Evolutionary conservation across 2,888 invertebrate species (phyloP).

Genomic region (Macrophya annulata): DNA sequence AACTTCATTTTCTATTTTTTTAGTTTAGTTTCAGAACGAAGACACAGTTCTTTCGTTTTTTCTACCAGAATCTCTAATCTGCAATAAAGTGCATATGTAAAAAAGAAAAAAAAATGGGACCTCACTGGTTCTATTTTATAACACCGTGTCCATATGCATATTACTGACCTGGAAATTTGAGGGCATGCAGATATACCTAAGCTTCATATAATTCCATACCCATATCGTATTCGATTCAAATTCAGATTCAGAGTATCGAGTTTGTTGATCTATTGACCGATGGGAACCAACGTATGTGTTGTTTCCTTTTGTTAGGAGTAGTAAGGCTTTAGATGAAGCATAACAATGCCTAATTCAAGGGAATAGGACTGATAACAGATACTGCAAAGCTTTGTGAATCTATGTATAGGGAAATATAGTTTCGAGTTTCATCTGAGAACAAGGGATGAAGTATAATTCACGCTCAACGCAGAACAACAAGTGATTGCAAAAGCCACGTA

Average conservation of each 20-base stretch:
- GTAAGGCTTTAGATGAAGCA: background rate
- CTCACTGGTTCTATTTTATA: background rate
- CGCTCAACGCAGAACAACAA: background rate
- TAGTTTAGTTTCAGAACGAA: background rate
- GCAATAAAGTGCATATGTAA: no score
- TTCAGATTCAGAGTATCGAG: background rate
- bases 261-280: background rate
- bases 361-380: conserved; percentile 18
- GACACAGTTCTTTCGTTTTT: background rate
- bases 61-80: background rate
- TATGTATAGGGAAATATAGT: background rate
- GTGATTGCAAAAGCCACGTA: background rate
- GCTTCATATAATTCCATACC: background rate
- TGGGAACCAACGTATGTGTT: background rate
- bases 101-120: background rate
- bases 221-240: background rate
- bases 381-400: background rate
- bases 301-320: background rate
- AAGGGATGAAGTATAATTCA: background rate
- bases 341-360: background rate
- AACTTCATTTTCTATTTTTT: no score
- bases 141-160: background rate
- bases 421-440: conserved; percentile 8
- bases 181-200: background rate
- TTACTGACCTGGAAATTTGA: no score